Conservation (phyloP, 2,888 invertebrate genomes). For the Herminia tarsipennalis region DNA sequence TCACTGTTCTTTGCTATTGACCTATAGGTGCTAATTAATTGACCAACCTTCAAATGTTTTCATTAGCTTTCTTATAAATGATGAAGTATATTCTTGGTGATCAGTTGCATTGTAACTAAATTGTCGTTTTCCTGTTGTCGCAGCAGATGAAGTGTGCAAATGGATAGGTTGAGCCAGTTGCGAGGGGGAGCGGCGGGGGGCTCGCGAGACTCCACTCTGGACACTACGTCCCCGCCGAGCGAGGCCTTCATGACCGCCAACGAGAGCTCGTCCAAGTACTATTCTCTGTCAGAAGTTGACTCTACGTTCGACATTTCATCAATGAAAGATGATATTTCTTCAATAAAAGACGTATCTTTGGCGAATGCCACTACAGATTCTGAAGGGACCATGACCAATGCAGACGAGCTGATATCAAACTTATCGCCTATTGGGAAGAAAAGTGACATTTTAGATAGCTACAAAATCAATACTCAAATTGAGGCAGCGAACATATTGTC, state of each 20-base stretch:
- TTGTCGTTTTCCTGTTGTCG: conserved; percentile 56
- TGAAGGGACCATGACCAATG: conserved; percentile 54
- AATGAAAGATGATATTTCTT: conserved; percentile 68
- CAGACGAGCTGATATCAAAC: conserved; percentile 64
- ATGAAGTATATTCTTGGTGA: conserved; percentile 38
- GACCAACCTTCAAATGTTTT: conserved; percentile 73
- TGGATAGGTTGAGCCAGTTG: conserved; percentile 81
- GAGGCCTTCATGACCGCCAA: conserved; percentile 77
- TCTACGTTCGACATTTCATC: conserved; percentile 70
- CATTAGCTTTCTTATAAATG: conserved; percentile 58
- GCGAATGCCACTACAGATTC: conserved; percentile 50
- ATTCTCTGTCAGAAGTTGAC: conserved; percentile 76
- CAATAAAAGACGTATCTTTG: conserved; percentile 66
- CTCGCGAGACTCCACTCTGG: conserved; percentile 71
- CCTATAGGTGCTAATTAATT: conserved; percentile 79
- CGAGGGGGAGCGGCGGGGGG: conserved; percentile 70
- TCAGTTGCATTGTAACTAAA: conserved; percentile 38
- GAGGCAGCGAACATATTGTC: conserved; percentile 80
- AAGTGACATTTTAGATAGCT: conserved; percentile 65
- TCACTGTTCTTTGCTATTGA: conserved; percentile 80
- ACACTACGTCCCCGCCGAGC: conserved; percentile 69
- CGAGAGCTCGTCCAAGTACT: conserved; percentile 76
- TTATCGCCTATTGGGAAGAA: conserved; percentile 73
- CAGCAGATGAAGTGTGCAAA: conserved; percentile 80
- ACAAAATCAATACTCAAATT: conserved; percentile 77